Percentiles rank a stretch among this genome's conserved stretches.
phyloP scores from a whole-genome alignment of 2,113 vertebrate species.

The Phrynocephalus versicolor region DNA sequence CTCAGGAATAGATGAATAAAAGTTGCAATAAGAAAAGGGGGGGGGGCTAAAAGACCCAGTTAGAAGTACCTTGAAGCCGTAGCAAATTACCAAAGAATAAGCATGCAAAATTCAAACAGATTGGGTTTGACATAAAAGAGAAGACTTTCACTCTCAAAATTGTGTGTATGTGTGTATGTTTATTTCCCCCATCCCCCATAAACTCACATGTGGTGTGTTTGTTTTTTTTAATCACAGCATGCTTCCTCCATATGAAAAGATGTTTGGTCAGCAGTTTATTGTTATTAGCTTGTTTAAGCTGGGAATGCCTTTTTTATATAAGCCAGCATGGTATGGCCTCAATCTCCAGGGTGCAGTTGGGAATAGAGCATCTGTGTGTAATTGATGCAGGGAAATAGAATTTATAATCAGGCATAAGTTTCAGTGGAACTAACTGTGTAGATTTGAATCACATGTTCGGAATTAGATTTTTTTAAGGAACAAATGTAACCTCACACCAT shows the following conservation, averaged over 20 bases:
- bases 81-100: background rate
- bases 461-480: constrained; percentile 20
- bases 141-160: constrained; percentile 25
- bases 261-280: constrained; percentile 30
- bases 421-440: constrained; percentile 32
- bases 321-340: constrained; percentile 19
- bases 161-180: constrained; percentile 11
- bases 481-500: constrained; percentile 33
- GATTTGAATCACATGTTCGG: constrained; percentile 5
- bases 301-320: background rate
- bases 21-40: background rate
- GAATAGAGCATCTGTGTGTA: background rate
- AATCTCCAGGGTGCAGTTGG: background rate
- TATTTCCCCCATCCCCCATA: constrained; percentile 6
- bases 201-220: background rate
- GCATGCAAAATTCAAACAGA: background rate
- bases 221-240: constrained; percentile 27
- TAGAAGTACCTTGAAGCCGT: background rate
- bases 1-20: background rate
- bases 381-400: background rate
- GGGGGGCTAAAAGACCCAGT: background rate
- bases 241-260: background rate
- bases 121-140: background rate
- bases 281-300: constrained; percentile 9
- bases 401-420: constrained; percentile 6